These are phyloP conservation scores for Myotis vivesi DNA, from an alignment of 2,797 vertebrate species.

Conservation along the genomic window DNA sequence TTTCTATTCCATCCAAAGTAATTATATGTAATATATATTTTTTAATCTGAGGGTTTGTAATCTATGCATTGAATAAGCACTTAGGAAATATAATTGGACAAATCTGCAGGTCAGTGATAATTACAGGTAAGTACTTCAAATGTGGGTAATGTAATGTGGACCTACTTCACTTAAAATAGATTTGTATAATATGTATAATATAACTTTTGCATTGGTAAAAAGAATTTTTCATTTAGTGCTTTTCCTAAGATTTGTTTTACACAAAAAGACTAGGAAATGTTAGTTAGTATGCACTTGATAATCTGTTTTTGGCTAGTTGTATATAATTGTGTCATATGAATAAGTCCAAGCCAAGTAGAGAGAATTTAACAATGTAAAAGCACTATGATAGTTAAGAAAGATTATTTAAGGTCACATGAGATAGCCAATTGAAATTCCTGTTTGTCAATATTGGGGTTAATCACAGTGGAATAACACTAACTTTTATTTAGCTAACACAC, in stretches of 20 bases:
- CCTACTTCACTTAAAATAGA: constrained; percentile 5
- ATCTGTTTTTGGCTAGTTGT: constrained; percentile 61
- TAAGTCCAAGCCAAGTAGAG: constrained; percentile 57
- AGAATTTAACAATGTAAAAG: constrained; percentile 66
- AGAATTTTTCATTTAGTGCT: constrained; percentile 7
- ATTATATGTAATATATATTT: not conserved
- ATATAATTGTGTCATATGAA: constrained; percentile 60
- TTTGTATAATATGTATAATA: not conserved
- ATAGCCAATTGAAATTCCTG: constrained; percentile 18
- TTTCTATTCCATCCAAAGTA: not conserved
- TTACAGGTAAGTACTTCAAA: not conserved
- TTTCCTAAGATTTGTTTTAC: constrained; percentile 23
- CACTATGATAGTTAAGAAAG: constrained; percentile 41
- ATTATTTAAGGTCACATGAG: constrained; percentile 56
- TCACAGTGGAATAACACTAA: constrained; percentile 47
- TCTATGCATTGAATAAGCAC: not conserved
- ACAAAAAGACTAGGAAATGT: constrained; percentile 31
- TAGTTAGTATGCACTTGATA: constrained; percentile 50
- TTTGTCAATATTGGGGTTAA: constrained; percentile 54
- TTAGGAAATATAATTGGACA: constrained; percentile 36
- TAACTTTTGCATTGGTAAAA: not conserved
- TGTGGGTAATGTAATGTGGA: not conserved
- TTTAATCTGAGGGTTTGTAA: not conserved
- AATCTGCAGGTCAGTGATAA: not conserved
- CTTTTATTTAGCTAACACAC: constrained; percentile 55